Base-by-base conservation (phyloP, 2,113 vertebrate species). In the Colistium nudipinnis region DNA sequence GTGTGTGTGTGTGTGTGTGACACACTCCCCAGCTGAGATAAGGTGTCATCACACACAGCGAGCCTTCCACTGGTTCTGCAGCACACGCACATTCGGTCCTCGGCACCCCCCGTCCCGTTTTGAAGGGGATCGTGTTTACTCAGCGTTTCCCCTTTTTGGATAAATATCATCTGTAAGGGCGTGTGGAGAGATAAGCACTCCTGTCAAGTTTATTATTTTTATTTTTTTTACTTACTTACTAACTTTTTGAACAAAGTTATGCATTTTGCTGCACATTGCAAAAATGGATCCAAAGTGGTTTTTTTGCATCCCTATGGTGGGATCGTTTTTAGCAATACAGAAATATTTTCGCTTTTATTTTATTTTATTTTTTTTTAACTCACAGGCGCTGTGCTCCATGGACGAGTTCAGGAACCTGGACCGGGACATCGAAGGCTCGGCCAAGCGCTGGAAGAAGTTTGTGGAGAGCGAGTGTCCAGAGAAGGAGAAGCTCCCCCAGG, bases 381-480 rank as follows among this genome's bases (percentile, higher is more conserved):
- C 72, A 24, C 76, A 99, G 98, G 91, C 94, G 20, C 91, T 99
- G 25, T 94, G 94, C 51, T 84, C 87, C 27, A 96, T 97, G 95
- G 95, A 98, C 0, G 94, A 95, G 62, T 99, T 99, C 84, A 89
- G 77, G 43, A 95, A 96, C 74, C 89, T 99, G 84, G 98, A 98
- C 68, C 89, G 93, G 51, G 98, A 99, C 69, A 95, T 99, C 0
- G 96, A 98, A 49, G 96, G 95, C 0, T 99, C 97, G 3, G 92
- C 96, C 45, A 99, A 97, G 20, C 92, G 95, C 22, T 99, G 98
- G 98, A 98, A 94, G 82, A 99, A 96, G 63, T 96, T 98, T 68
- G 94, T 95, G 2, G 96, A 98, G 76, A 97, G 94, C 0, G 95
- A 98, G 86, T 95, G 94, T 86, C 98, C 98, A 0, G 98, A 99